Evolutionary conservation across 1,140 invertebrate genomes (phyloP).

Genomic region (Batillaria attramentaria): DNA sequence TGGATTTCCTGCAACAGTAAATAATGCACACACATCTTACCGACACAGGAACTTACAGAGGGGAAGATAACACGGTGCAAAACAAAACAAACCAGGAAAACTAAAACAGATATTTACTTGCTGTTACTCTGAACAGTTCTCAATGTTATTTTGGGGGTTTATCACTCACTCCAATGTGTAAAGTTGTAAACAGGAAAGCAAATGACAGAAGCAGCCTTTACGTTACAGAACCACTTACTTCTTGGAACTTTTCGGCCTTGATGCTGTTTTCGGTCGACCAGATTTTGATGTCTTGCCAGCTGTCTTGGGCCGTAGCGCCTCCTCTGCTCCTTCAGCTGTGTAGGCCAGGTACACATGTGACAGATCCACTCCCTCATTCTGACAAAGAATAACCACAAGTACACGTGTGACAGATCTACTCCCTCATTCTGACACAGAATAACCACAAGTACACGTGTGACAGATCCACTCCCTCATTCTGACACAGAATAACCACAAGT

Average conservation of each 20-base stretch:
- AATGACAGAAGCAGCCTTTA: neutral
- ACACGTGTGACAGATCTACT: conserved; percentile 71
- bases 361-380: conserved; percentile 68
- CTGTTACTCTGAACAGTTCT: neutral
- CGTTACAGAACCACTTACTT: conserved; percentile 57
- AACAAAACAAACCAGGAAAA: neutral
- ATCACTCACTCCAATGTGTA: neutral
- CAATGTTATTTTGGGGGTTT: neutral
- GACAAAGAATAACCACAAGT: conserved; percentile 50
- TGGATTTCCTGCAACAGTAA: conserved; percentile 45
- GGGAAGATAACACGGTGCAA: neutral
- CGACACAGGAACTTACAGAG: neutral
- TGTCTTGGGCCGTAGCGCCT: conserved; percentile 57
- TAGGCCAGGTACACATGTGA: conserved; percentile 73
- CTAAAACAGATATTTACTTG: neutral
- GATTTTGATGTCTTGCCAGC: conserved; percentile 61
- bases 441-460: too few species aligned
- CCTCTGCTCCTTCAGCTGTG: conserved; percentile 69
- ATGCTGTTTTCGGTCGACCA: conserved; percentile 65
- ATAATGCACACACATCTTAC: conserved; percentile 13
- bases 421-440: conserved; percentile 57
- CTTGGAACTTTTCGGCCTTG: conserved; percentile 69
- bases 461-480: neutral
- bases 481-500: neutral
- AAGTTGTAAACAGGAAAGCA: neutral